Base-by-base conservation (phyloP, 2,113 vertebrate species). In the Probosciger aterrimus region DNA sequence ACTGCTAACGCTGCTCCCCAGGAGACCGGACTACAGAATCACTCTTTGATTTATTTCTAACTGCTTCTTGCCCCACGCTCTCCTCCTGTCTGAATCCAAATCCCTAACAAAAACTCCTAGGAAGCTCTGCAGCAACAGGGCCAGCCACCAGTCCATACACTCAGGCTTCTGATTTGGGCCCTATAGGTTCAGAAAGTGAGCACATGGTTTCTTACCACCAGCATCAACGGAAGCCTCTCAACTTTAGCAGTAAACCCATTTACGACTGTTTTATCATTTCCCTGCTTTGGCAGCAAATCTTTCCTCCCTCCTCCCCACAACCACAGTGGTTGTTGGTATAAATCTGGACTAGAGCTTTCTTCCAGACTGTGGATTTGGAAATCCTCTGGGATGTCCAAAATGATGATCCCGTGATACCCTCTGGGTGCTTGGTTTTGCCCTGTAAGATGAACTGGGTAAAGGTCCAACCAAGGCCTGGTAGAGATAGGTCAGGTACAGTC, bases 161-260 rank as follows among this genome's bases (percentile, higher is more conserved):
- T 55, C 20, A 22, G 10, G n/a, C 33, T 77, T 49, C 82, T 31
- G 25, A 43, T 41, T 73, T 37, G 39, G 55, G 50, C 33, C 20
- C 25, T 24, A 5, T 0, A 13, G 27, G 14, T 57, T 85, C 71
- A 39, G 25, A 44, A 73, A 44, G 35, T 0, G 10, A 79, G 35
- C 41, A 11, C 2, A 4, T 0, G 0, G 33, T 20, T 83, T 16
- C 43, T 4, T 6, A 31, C 10, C 7, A 2, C 19, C 37, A 37
- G 27, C n/a, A 52, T 9, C 43, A 35, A 27, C 31, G 70, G 43
- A 53, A 55, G 37, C n/a, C 44, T 35, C 57, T 89, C 47, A 31
- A 14, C 10, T 4, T 53, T 23, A 82, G 55, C 33, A 19, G 20
- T 14, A 55, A 73, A 41, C 15, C 20, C 12, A 27, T 17, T 27